Conservation (phyloP, 2,113 vertebrate genomes). For the Laticauda laticaudata region DNA sequence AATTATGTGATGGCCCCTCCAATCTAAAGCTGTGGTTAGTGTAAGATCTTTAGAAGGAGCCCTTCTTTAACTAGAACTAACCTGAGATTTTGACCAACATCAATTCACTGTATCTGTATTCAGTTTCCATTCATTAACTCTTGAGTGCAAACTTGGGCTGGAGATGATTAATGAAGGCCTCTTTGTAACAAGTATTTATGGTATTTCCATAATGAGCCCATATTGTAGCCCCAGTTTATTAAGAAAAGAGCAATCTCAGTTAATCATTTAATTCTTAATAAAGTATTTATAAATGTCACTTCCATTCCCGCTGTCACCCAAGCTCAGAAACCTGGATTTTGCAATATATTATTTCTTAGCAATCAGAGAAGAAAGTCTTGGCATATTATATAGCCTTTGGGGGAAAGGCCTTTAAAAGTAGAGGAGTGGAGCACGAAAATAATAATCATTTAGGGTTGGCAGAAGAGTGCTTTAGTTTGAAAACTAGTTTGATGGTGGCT, state of each 20-base stretch:
- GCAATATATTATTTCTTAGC: constrained; percentile 7
- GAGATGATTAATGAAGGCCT: background rate
- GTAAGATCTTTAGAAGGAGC: background rate
- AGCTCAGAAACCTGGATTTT: constrained; percentile 1
- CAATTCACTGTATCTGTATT: background rate
- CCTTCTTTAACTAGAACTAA: background rate
- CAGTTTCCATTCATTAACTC: background rate
- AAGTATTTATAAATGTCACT: constrained; percentile 40
- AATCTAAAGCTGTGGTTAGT: background rate
- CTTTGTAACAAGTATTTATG: background rate
- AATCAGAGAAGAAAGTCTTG: background rate
- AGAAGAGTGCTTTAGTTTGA: background rate
- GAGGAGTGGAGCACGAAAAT: background rate
- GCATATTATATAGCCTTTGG: background rate
- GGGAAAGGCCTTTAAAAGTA: background rate
- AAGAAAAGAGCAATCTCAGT: constrained; percentile 29
- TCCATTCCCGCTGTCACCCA: constrained; percentile 6
- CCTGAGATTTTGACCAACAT: background rate
- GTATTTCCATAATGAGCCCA: constrained; percentile 9
- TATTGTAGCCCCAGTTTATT: constrained; percentile 20
- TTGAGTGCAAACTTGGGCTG: no score
- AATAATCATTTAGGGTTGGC: background rate
- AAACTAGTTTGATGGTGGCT: background rate
- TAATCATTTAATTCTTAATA: constrained; percentile 38
- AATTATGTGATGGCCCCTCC: background rate